Base-by-base conservation (phyloP, 2,797 vertebrate species). In the Anabas testudineus region DNA sequence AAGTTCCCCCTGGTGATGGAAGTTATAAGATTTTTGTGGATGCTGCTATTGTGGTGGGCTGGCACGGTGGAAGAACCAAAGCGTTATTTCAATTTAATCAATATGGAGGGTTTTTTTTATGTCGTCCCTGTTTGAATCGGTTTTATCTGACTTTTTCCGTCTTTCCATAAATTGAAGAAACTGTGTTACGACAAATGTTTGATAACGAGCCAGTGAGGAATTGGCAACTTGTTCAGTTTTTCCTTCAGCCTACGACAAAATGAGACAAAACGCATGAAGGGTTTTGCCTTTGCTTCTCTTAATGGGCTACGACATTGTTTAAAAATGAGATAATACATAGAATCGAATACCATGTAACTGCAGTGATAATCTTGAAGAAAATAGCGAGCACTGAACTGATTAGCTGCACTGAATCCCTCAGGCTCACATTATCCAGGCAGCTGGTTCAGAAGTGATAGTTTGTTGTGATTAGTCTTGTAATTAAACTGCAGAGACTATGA, bases 401-500 rank as follows among this genome's bases (percentile, higher is more conserved):
- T 89, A 91, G 82, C 85, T 26, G 63, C 67, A 82, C 57, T 76
- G 64, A 89, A 84, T 91, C 83, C 81, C 87, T 77, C 69, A 67
- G 78, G 76, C 72, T 58, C 73, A 69, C 80, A 71, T 84, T 57
- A 58, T n/a, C 71, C 75, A 68, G 71, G 82, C 77, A 74, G 76
- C 83, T 78, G 84, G 74, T 76, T 85, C 65, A 66, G 66, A 77
- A 42, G 65, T 71, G 77, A 88, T 89, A 87, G 86, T 93, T 93
- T 92, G 90, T 91, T 93, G 90, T 92, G 88, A 93, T 93, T 91
- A 91, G 91, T 79, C 79, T 72, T 58, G 77, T 90, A 92, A 93
- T 92, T 92, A 92, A 92, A 91, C 84, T 70, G 85, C 77, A 87
- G 83, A 85, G 87, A 79, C 90, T 85, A 88, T 87, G 86, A 91